Evolutionary conservation across 1,140 invertebrate species (phyloP).

Genomic region (Drosophila guanche): DNA sequence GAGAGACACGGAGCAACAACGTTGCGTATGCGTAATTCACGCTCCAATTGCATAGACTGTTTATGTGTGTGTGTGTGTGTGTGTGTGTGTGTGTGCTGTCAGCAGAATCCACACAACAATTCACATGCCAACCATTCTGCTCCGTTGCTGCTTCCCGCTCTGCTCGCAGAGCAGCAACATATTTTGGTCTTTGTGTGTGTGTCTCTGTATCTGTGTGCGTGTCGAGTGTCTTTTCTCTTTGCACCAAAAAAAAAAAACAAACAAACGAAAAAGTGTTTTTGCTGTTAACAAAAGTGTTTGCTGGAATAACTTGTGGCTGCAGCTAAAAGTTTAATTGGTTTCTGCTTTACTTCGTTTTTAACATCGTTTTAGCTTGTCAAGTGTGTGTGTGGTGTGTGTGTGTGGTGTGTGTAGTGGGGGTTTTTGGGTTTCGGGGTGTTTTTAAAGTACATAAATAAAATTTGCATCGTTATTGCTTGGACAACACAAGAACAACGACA

Average conservation of each 20-base stretch:
- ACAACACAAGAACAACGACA: conserved; percentile 48
- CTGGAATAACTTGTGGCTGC: conserved; percentile 64
- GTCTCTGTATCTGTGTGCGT: conserved; percentile 23
- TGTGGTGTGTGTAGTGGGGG: conserved; percentile 6
- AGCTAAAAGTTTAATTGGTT: conserved; percentile 70
- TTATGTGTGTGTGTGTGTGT: conserved; percentile 21
- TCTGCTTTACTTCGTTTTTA: conserved; percentile 51
- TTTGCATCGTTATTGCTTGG: conserved; percentile 39
- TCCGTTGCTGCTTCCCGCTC: conserved; percentile 30
- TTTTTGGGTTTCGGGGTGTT: conserved; percentile 10
- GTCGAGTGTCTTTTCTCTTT: conserved; percentile 42
- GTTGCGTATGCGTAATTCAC: conserved; percentile 81
- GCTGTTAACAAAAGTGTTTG: conserved; percentile 51
- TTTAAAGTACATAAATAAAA: conserved; percentile 50
- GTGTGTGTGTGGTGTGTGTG: conserved; percentile 25
- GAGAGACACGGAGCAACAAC: conserved; percentile 60
- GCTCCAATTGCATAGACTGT: conserved; percentile 74
- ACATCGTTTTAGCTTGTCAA: conserved; percentile 44
- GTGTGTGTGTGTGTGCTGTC: conserved; percentile 36
- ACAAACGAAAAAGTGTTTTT: conserved; percentile 33
- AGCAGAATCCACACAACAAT: conserved; percentile 66
- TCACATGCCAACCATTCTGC: conserved; percentile 46
- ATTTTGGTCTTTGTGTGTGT: too few species aligned
- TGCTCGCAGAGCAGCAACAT: conserved; percentile 23
- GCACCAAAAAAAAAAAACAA: conserved; percentile 30